A percentile compares a stretch with the other conserved stretches of the same genome.
These are phyloP conservation scores for Mus spicilegus DNA, from an alignment of 2,113 vertebrate species.

Conservation along the genomic window DNA sequence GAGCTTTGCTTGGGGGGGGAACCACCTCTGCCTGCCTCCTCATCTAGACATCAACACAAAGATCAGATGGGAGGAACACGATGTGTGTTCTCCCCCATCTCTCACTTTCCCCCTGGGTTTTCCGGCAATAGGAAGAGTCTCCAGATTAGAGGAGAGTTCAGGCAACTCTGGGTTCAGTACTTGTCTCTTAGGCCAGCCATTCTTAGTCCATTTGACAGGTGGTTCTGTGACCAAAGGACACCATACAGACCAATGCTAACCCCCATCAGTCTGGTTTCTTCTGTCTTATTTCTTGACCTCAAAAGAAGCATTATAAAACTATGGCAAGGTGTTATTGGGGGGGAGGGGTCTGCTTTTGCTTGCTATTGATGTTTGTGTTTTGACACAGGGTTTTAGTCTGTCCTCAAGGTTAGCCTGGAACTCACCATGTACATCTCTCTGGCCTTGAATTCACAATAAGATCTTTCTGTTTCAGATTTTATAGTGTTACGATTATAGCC, in stretches of 20 bases:
- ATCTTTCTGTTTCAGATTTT: neutral
- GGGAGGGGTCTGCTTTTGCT: neutral
- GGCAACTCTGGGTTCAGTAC: neutral
- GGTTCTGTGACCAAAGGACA: neutral
- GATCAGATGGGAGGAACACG: neutral
- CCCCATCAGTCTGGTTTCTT: neutral
- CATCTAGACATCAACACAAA: neutral
- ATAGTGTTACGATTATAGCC: neutral
- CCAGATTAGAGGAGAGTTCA: neutral
- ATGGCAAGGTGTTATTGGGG: neutral
- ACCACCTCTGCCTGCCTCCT: neutral
- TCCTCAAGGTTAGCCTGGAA: neutral
- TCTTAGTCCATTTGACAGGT: neutral
- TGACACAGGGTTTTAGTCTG: neutral
- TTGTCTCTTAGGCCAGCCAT: neutral
- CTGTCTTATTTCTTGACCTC: neutral
- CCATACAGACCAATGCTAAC: neutral
- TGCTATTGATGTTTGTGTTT: neutral
- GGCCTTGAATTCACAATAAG: neutral
- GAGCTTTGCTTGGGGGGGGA: neutral
- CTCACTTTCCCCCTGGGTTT: conserved; percentile 2
- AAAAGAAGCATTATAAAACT: neutral
- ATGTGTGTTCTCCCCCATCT: neutral
- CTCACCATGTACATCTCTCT: neutral
- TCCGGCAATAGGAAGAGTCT: neutral